These are phyloP conservation scores for Spinibarbus caldwelli DNA, from an alignment of 2,797 vertebrate genomes.

Conservation along the genomic window DNA sequence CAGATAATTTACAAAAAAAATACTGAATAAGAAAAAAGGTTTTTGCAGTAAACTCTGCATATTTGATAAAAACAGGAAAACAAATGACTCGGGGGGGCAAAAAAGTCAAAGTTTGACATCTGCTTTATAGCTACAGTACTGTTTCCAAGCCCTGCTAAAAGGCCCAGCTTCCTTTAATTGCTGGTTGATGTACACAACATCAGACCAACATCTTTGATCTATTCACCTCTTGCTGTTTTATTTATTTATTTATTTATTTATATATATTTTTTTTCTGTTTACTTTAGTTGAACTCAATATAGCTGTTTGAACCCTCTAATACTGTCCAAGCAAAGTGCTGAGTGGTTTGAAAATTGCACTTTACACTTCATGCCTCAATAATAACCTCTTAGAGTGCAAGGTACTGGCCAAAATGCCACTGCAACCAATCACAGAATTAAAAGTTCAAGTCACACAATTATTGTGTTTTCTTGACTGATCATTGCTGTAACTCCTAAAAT, in stretches of 20 bases:
- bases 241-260: no score
- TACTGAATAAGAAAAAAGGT: not conserved
- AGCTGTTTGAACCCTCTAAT: not conserved
- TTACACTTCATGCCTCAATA: not conserved
- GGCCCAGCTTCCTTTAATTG: not conserved
- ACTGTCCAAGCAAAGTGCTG: not conserved
- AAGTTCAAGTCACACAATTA: slow-evolving; percentile 2
- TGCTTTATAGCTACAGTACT: not conserved
- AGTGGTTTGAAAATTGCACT: not conserved
- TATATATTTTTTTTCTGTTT: not conserved
- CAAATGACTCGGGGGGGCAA: not conserved
- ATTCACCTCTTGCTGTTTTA: not conserved
- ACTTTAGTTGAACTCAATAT: not conserved
- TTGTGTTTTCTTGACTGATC: not conserved
- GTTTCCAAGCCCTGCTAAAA: not conserved
- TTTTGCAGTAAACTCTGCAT: not conserved
- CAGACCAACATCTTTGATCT: no score
- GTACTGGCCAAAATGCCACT: not conserved
- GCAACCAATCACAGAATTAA: not conserved
- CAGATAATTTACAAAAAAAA: not conserved
- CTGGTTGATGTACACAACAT: not conserved
- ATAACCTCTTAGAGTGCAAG: not conserved
- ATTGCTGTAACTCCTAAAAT: not conserved
- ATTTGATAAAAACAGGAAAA: not conserved
- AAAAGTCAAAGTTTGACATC: not conserved